Conservation (phyloP, 1,140 invertebrate genomes). For the Drosophila subobscura region DNA sequence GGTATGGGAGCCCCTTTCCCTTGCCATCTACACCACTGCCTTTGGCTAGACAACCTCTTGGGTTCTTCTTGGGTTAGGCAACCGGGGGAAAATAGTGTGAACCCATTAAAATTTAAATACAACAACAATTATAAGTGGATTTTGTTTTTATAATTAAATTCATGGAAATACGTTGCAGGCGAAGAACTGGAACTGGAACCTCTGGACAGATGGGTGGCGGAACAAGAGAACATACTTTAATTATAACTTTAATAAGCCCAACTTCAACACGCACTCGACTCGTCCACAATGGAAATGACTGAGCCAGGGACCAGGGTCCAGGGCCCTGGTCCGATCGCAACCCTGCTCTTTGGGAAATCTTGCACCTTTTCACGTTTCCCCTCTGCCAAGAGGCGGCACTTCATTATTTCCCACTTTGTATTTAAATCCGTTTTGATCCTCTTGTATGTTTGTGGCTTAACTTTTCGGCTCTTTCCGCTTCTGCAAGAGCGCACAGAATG, state of each 20-base stretch:
- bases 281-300: background rate
- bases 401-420: slow-evolving; percentile 81
- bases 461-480: slow-evolving; percentile 79
- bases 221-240: slow-evolving; percentile 67
- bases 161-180: slow-evolving; percentile 50
- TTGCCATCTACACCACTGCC: background rate
- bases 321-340: slow-evolving; percentile 2
- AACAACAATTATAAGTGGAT: slow-evolving; percentile 55
- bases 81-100: slow-evolving; percentile 56
- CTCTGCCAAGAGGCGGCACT: slow-evolving; percentile 48
- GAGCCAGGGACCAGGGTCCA: background rate
- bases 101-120: slow-evolving; percentile 75
- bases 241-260: slow-evolving; percentile 80
- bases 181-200: slow-evolving; percentile 27
- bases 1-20: slow-evolving; percentile 27
- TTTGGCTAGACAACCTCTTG: background rate
- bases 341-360: slow-evolving; percentile 48
- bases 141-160: slow-evolving; percentile 75
- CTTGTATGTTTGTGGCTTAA: slow-evolving; percentile 82
- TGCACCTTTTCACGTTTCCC: slow-evolving; percentile 43
- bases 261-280: slow-evolving; percentile 56
- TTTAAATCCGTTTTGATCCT: slow-evolving; percentile 81
- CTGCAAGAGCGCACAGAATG: slow-evolving; percentile 31
- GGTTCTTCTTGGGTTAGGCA: slow-evolving; percentile 6
- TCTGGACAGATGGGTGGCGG: slow-evolving; percentile 9